These are phyloP conservation scores for Zaprionus ghesquierei DNA, from an alignment of 1,140 invertebrate species.

Conservation along the genomic window DNA sequence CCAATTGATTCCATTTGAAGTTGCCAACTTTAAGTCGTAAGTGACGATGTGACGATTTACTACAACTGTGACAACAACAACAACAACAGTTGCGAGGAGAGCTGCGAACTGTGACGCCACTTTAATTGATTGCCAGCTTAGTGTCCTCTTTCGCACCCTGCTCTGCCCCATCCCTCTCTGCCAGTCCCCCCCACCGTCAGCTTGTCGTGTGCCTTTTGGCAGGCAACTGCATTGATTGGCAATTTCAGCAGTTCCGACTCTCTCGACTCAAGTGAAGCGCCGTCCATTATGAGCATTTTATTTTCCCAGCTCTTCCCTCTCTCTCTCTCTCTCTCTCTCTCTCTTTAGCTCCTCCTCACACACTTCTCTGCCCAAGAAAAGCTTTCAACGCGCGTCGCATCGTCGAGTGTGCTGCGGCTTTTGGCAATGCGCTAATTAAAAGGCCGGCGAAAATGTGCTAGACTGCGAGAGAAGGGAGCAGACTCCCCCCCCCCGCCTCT, in stretches of 20 bases:
- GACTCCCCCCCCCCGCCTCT: too few relatives aligned
- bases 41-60: neutral
- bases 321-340: neutral
- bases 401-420: conserved; percentile 7
- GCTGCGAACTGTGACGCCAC: conserved; percentile 13
- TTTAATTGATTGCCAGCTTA: conserved; percentile 48
- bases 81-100: neutral
- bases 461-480: too few relatives aligned
- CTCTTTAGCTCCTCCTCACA: neutral
- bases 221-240: conserved; percentile 42
- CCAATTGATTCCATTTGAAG: neutral
- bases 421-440: conserved; percentile 73
- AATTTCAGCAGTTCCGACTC: conserved; percentile 40
- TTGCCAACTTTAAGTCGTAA: neutral
- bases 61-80: neutral
- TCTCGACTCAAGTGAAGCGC: conserved; percentile 32
- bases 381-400: conserved; percentile 29
- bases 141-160: neutral
- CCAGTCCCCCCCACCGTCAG: neutral
- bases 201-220: neutral
- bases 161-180: too few relatives aligned
- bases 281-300: conserved; percentile 42
- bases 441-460: conserved; percentile 30
- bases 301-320: neutral
- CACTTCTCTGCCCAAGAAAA: neutral